Conservation (phyloP, 2,113 vertebrate genomes). For the Ifrita kowaldi region DNA sequence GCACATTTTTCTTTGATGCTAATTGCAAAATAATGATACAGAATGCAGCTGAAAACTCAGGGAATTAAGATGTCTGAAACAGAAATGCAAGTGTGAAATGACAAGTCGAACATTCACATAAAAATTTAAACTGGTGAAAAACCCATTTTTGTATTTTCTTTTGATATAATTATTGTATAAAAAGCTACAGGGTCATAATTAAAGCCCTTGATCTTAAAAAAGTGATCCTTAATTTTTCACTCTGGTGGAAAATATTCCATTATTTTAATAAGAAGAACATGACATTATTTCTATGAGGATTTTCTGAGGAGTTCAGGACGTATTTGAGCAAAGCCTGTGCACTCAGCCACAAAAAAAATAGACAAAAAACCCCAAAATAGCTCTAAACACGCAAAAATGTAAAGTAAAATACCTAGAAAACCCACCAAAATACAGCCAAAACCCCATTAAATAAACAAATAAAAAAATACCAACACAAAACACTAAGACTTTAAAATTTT, state of each 20-base stretch:
- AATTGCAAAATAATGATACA: neutral
- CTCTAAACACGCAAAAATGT: rapidly evolving
- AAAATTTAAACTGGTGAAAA: neutral
- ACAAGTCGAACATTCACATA: neutral
- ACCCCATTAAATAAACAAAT: neutral
- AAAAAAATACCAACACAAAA: neutral
- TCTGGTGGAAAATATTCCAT: neutral
- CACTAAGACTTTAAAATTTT: neutral
- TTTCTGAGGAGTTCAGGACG: neutral
- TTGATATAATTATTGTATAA: neutral
- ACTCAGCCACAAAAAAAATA: too few relatives aligned
- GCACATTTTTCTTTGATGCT: neutral
- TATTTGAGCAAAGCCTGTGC: neutral
- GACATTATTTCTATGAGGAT: neutral
- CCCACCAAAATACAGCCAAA: neutral
- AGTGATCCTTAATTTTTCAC: neutral
- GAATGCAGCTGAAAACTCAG: neutral
- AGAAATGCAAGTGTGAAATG: neutral
- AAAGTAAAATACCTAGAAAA: rapidly evolving
- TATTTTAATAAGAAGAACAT: neutral
- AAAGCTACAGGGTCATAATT: neutral
- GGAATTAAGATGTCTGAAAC: neutral
- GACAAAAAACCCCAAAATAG: neutral
- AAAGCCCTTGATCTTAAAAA: neutral
- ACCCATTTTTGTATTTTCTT: neutral